Conservation (phyloP, 1,140 invertebrate genomes). For the Lordiphosa clarofinis region DNA sequence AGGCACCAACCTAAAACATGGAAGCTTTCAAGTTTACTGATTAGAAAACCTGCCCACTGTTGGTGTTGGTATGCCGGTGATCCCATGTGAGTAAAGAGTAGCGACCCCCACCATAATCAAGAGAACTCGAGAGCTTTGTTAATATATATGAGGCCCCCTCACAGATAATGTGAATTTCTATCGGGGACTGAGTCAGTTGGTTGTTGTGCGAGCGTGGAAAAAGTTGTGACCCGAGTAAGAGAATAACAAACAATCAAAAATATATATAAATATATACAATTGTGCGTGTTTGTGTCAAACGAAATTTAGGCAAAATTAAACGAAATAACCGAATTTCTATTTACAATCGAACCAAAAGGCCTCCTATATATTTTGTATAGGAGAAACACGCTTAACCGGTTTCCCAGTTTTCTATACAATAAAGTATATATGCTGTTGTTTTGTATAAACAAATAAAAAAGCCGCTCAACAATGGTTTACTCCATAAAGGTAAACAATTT, state of each 20-base stretch:
- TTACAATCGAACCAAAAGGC: no score
- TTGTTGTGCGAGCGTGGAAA: conserved; percentile 25
- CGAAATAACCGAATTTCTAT: background rate
- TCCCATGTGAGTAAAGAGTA: no score
- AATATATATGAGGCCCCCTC: background rate
- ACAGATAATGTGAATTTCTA: background rate
- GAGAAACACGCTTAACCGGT: conserved; percentile 33
- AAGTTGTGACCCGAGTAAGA: conserved; percentile 8
- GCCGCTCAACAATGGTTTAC: conserved; percentile 48
- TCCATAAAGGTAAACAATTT: conserved; percentile 51
- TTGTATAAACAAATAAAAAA: conserved; percentile 23
- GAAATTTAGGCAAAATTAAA: conserved; percentile 15
- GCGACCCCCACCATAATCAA: no score
- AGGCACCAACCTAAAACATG: no score
- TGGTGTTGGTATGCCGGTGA: no score
- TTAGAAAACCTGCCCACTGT: no score
- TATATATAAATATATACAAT: background rate
- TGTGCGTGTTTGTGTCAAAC: background rate
- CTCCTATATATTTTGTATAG: background rate
- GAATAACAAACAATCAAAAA: conserved; percentile 13
- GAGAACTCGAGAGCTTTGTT: no score
- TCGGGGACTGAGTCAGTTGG: conserved; percentile 15
- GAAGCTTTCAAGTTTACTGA: no score
- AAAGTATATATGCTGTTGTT: conserved; percentile 20
- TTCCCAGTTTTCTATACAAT: conserved; percentile 17